A percentile compares a stretch with the other conserved stretches of the same genome.
Conservation (phyloP, 2,797 vertebrate genomes). For the Mus spretus region DNA sequence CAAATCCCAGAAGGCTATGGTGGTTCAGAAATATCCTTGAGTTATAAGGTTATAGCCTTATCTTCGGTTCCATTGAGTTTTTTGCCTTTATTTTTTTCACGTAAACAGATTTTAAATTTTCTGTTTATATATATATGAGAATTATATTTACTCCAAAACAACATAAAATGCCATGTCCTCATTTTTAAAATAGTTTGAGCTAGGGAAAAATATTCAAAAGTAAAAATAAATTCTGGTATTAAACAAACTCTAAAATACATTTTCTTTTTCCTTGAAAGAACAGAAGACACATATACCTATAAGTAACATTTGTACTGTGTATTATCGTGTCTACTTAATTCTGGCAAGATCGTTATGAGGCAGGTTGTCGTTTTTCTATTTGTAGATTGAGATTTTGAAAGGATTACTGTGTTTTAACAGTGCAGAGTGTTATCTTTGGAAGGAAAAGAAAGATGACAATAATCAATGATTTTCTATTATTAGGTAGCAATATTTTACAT, state of each 20-base stretch:
- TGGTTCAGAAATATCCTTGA: not conserved
- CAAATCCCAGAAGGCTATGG: not conserved
- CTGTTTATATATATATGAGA: not conserved
- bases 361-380: not conserved
- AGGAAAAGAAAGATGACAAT: conserved; percentile 30
- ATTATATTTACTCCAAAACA: not conserved
- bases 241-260: not conserved
- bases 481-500: not conserved
- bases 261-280: not conserved
- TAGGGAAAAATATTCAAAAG: not conserved
- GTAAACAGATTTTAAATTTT: not conserved
- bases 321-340: not conserved
- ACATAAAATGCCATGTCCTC: not conserved
- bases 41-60: not conserved
- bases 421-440: not conserved
- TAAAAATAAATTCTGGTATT: conserved; percentile 23
- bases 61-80: not conserved
- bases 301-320: not conserved
- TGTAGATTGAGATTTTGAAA: not conserved
- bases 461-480: not conserved
- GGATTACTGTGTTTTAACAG: not conserved
- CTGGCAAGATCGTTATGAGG: not conserved
- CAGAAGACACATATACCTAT: not conserved
- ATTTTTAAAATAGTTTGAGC: conserved; percentile 28
- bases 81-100: conserved; percentile 19